A percentile compares a stretch with the other conserved stretches of the same genome.
These are phyloP conservation scores for silkworm (Bombyx mori) DNA, from an alignment of 1,140 invertebrate genomes.

Conservation along the genomic window ASM3026992v2 NC_085134.1:9627501-9628000, in stretches of 20 bases:
- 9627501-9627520: too few relatives aligned
- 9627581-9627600: too few relatives aligned
- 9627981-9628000: too few relatives aligned
- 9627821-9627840: not conserved
- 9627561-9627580: too few relatives aligned
- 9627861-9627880: not conserved
- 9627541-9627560: too few relatives aligned
- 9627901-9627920: too few relatives aligned
- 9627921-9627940: too few relatives aligned
- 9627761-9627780: slow-evolving; percentile 24
- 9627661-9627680: slow-evolving; percentile 22
- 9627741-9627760: slow-evolving; percentile 17
- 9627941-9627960: too few relatives aligned
- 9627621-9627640: slow-evolving; percentile 1
- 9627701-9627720: slow-evolving; percentile 53
- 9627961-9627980: too few relatives aligned
- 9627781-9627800: slow-evolving; percentile 13
- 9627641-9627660: not conserved
- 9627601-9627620: slow-evolving; percentile 1
- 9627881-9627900: not conserved
- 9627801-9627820: not conserved
- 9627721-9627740: slow-evolving; percentile 37
- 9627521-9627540: too few relatives aligned
- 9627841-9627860: not conserved
- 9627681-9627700: slow-evolving; percentile 15